phyloP scores from a whole-genome alignment of 2,888 invertebrate species.

The Trissoscelio sp. region DNA sequence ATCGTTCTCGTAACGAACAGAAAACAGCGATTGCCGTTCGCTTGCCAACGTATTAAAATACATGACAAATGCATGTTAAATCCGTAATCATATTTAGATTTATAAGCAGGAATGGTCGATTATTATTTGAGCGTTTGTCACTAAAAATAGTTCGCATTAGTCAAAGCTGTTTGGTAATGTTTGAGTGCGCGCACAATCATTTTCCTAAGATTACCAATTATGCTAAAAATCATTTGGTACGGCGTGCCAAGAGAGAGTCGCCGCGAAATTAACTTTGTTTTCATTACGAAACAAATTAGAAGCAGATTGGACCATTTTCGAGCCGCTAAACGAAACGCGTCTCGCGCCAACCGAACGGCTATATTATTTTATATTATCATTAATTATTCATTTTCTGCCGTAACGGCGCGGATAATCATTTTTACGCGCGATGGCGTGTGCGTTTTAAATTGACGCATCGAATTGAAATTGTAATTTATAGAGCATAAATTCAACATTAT shows the following conservation, averaged over 20 bases:
- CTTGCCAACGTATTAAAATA: conserved; percentile 21
- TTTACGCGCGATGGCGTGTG: conserved; percentile 40
- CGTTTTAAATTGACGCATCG: conserved; percentile 46
- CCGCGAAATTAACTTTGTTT: conserved; percentile 21
- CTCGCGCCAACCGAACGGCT: not conserved
- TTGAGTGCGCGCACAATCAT: conserved; percentile 3
- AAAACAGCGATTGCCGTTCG: conserved; percentile 29
- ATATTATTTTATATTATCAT: conserved; percentile 39
- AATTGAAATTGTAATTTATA: conserved; percentile 63
- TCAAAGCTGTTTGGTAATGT: conserved; percentile 3
- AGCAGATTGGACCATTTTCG: conserved; percentile 46
- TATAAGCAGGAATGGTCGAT: not conserved
- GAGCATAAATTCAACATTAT: conserved; percentile 56
- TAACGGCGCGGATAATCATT: conserved; percentile 39
- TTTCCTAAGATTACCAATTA: conserved; percentile 29
- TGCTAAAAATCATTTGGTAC: conserved; percentile 22
- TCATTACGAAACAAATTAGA: conserved; percentile 49
- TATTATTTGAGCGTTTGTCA: conserved; percentile 11
- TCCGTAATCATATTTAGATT: conserved; percentile 37
- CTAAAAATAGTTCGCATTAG: conserved; percentile 18
- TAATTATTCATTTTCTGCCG: conserved; percentile 51
- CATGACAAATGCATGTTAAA: conserved; percentile 25
- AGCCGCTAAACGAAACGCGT: conserved; percentile 24
- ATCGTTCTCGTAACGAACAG: conserved; percentile 34
- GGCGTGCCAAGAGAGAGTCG: not conserved